These are phyloP conservation scores for Echeneis naucrates DNA, from an alignment of 2,797 vertebrate genomes.

Conservation along the genomic window DNA sequence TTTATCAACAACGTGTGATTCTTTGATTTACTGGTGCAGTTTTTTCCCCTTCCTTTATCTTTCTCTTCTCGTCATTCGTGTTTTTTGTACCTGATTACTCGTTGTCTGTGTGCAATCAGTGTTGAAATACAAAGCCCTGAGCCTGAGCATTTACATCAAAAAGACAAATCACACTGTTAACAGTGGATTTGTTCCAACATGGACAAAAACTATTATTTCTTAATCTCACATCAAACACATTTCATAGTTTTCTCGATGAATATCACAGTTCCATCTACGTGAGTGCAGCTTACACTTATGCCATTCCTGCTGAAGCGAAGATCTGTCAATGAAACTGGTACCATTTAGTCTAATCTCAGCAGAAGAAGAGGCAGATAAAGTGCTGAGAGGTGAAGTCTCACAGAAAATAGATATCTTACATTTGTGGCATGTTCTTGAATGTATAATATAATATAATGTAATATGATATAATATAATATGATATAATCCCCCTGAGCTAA, in stretches of 20 bases:
- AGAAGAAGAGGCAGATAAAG: background rate
- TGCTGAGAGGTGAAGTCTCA: slow-evolving; percentile 12
- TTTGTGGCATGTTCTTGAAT: slow-evolving; percentile 11
- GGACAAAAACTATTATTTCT: slow-evolving; percentile 13
- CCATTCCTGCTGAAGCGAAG: background rate
- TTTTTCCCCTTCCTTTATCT: too few species aligned
- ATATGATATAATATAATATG: background rate
- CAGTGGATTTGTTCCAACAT: background rate
- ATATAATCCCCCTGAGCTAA: slow-evolving; percentile 10
- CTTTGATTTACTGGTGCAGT: background rate
- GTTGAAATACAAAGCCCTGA: background rate
- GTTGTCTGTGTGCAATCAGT: background rate
- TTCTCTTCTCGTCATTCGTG: background rate
- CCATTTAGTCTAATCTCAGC: slow-evolving; percentile 17
- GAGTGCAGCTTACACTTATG: background rate
- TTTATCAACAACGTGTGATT: background rate
- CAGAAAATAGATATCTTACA: background rate
- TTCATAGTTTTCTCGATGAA: background rate
- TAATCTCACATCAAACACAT: slow-evolving; percentile 4
- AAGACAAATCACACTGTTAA: slow-evolving; percentile 14
- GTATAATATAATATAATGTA: slow-evolving; percentile 5
- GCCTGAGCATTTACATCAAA: slow-evolving; percentile 7
- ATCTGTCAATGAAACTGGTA: background rate
- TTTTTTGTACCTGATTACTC: background rate
- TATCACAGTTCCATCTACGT: background rate